Evolutionary conservation across 2,113 vertebrate genomes (phyloP), one percentile per base, ranked within the genome.

Genomic region (Copsychus sechellarum): DNA sequence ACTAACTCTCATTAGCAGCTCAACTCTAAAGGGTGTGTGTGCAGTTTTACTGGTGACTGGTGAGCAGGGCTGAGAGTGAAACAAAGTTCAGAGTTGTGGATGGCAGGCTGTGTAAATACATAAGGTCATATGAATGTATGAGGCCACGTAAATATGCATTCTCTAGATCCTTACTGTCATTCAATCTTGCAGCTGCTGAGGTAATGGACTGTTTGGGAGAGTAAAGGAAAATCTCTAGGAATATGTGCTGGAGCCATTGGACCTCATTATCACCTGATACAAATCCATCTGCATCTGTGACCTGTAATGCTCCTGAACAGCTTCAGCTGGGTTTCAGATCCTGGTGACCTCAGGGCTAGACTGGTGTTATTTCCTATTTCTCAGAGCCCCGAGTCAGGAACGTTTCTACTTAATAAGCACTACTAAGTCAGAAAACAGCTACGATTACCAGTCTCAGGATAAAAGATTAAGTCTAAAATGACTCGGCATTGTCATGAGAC

Each of bases 1-100:
- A 74, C 93, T 89, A 93, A 56, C 84, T 88, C 95, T 87, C 89
- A 80, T 94, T 91, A 95, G 83, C 86, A 96, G 92, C 31, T 92
- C 94, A 90, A 15, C 66, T 67, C 77, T 62, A 34, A 72, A 80
- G 92, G 86, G 83, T 33, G 62, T 71, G 89, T 74, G 17, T 67
- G n/a, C n/a, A 43, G 50, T 90, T 91, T 90, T 93, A 93, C 51
- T 95, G 77, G 67, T 83, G 92, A 53, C 92, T 91, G 66, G 95
- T 58, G 89, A 94, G 56, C 64, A 90, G 69, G 64, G 79, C 80
- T 87, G 38, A 53, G 89, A 91, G 93, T 88, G 86, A 96, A 95
- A 92, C 51, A 81, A 79, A 93, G 93, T 93, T 95, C 93, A 93
- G 73, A 53, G 66, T 0, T 89, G 66, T 36, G 34, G 80, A 88